These are phyloP conservation scores for Scomber japonicus DNA, from an alignment of 2,113 vertebrate species.

Conservation along the genomic window DNA sequence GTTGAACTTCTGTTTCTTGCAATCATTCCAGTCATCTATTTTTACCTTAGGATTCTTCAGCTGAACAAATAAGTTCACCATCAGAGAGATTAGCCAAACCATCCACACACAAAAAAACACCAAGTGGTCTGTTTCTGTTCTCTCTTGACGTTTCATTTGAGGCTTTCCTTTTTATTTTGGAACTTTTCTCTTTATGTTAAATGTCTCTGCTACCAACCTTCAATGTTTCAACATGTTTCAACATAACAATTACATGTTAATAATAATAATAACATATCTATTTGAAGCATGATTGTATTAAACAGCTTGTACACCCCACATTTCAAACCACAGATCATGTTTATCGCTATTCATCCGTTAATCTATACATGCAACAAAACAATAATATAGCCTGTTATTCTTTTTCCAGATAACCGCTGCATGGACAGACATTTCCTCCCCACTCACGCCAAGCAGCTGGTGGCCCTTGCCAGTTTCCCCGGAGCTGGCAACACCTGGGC, in stretches of 20 bases:
- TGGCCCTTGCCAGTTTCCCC: conserved; percentile 96
- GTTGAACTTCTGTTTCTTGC: background rate
- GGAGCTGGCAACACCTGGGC: conserved; percentile 99
- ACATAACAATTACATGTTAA: background rate
- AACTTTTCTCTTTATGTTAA: background rate
- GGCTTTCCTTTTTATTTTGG: background rate
- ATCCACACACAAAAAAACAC: background rate
- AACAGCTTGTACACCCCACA: background rate
- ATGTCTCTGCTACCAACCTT: background rate
- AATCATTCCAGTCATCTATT: too few relatives aligned
- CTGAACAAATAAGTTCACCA: too few relatives aligned
- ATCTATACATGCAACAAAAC: background rate
- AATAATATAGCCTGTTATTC: background rate
- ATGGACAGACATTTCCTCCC: conserved; percentile 96
- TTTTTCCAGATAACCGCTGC: conserved; percentile 92
- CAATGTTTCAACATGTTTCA: conserved; percentile 42
- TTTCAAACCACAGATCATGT: background rate
- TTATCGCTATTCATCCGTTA: background rate
- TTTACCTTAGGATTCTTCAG: too few relatives aligned
- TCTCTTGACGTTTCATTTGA: background rate
- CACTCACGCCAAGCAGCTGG: conserved; percentile 88
- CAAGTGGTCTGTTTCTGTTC: background rate
- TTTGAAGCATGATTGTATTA: conserved; percentile 1
- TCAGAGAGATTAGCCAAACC: too few relatives aligned
- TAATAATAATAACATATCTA: background rate